A percentile compares a stretch with the other conserved stretches of the same genome.
phyloP scores from a whole-genome alignment of 2,113 vertebrate species.

The Tachuris rubrigastra region DNA sequence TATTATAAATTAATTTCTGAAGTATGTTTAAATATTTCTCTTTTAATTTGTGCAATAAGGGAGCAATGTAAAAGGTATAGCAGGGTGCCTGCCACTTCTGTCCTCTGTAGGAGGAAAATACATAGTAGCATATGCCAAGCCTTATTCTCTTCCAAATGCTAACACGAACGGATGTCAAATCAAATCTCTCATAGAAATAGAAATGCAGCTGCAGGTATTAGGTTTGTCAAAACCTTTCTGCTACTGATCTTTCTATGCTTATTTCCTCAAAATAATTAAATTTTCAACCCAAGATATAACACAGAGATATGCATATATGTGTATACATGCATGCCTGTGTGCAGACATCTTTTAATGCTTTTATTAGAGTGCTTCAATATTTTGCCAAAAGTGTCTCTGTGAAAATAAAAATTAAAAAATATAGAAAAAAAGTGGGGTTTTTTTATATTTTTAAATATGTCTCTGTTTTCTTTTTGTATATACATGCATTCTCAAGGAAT shows the following conservation, averaged over 20 bases:
- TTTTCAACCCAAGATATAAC: not conserved
- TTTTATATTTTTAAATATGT: not conserved
- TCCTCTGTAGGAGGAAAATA: conserved; percentile 62
- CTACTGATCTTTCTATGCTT: conserved; percentile 16
- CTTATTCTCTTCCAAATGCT: conserved; percentile 55
- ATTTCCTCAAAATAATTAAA: conserved; percentile 47
- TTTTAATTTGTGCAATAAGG: conserved; percentile 58
- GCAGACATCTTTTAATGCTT: not conserved
- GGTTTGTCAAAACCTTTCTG: conserved; percentile 43
- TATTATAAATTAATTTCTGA: conserved; percentile 54
- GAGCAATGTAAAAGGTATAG: conserved; percentile 52
- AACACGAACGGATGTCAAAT: conserved; percentile 62
- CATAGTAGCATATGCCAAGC: conserved; percentile 52
- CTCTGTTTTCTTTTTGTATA: not conserved
- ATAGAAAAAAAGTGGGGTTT: conserved; percentile 15
- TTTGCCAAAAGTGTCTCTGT: not conserved
- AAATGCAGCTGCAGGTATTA: conserved; percentile 66
- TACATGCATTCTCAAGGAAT: not conserved
- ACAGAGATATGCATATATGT: not conserved
- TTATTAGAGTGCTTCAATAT: conserved; percentile 3
- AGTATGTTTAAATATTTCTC: conserved; percentile 62
- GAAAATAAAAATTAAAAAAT: conserved; percentile 3
- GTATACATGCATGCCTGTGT: not conserved
- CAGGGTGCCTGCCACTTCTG: conserved; percentile 55
- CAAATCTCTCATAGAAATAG: conserved; percentile 55